Conservation (phyloP, 2,797 vertebrate species). For the Pseudocheirus occidentalis region DNA sequence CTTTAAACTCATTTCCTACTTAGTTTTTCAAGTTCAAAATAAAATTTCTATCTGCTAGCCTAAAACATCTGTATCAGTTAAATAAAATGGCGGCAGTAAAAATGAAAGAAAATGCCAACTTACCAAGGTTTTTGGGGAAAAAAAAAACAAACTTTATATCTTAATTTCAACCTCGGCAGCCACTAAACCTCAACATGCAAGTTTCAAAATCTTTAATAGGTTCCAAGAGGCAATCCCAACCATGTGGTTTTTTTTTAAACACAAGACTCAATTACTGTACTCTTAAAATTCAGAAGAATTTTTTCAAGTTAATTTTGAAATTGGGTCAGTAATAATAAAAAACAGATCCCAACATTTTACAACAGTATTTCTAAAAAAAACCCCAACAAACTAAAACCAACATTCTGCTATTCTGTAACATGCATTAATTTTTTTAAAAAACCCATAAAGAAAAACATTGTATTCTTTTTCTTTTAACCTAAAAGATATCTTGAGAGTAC, state of each 20-base stretch:
- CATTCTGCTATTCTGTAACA: conserved; percentile 41
- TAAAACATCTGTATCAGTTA: background rate
- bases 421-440: background rate
- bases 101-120: conserved; percentile 50
- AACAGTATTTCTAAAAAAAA: background rate
- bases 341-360: background rate
- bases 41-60: background rate
- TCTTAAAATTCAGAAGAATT: conserved; percentile 50
- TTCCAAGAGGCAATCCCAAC: conserved; percentile 44
- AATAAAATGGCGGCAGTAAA: conserved; percentile 11
- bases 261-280: conserved; percentile 40
- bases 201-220: conserved; percentile 54
- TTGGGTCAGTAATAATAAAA: conserved; percentile 12
- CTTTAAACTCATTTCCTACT: conserved; percentile 37
- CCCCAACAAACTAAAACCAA: background rate
- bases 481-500: conserved; percentile 44
- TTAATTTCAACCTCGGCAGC: conserved; percentile 47
- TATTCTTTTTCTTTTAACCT: conserved; percentile 8
- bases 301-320: conserved; percentile 61
- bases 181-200: conserved; percentile 49
- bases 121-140: conserved; percentile 3
- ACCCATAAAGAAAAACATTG: background rate
- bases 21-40: conserved; percentile 33
- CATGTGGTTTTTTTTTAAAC: conserved; percentile 47
- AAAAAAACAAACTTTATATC: conserved; percentile 48